Base-by-base conservation (phyloP, 2,888 invertebrate genomes). In the Sinopyrophorus schimmeli region DNA sequence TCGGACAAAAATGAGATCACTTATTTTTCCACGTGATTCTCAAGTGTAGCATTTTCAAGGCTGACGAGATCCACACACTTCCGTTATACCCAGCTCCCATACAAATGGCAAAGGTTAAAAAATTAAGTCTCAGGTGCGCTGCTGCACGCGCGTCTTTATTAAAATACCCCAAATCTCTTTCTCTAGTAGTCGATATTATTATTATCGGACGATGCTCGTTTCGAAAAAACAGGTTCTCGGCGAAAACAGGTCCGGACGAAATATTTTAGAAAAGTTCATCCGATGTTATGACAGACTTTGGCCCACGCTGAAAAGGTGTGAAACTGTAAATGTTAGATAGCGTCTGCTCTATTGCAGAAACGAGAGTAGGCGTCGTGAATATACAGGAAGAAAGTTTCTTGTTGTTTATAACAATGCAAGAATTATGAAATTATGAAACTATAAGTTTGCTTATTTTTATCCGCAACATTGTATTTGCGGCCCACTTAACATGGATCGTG, bases 371-470 rank as follows among this genome's bases (percentile, higher is more conserved):
- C 58, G 64, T 52, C 43, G 42, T 50, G 58, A 63, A 59, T 62
- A 61, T 63, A 60, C 49, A 47, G 53, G 62, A 65, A 66, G 65
- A 67, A 66, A 67, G 65, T 64, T 21, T 26, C 34, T 63, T 28
- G 27, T 42, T n/a, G n/a, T n/a, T n/a, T 62, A 57, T 62, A 65
- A 65, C 63, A 65, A 66, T 63, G 57, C 62, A 60, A 64, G 63
- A 63, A 64, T 63, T 63, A 63, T 62, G 62, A 63, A 67, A 63
- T 66, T 64, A 65, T 62, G 64, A 65, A 67, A 64, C 62, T 59
- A 55, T 62, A 61, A 56, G 57, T 61, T 59, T 63, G 58, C 56
- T 58, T 59, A 42, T 58, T 62, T 63, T 59, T 61, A 54, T 50
- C 52, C 48, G 47, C 52, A 52, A 32, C 27, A 27, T 32, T 34